Base-by-base conservation (phyloP, 2,888 invertebrate species). In the Ditula angustiorana region DNA sequence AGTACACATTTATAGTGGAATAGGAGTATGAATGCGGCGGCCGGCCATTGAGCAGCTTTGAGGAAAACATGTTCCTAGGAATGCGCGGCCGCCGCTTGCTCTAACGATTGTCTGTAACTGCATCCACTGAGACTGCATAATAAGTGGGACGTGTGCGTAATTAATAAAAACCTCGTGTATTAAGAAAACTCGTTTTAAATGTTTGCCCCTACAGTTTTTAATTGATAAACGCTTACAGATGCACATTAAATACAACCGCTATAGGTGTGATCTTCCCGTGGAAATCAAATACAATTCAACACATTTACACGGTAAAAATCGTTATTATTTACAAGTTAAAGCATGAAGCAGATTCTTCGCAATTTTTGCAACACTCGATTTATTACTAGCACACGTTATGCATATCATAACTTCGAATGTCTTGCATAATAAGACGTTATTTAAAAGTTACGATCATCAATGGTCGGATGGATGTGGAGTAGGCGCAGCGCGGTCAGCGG, bases 61-160 rank as follows among this genome's bases (percentile, higher is more conserved):
- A 78, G 76, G 79, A 82, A 85, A 90, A 90, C 90, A 81, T 78
- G 89, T 89, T 90, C 80, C 76, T 78, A 81, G 83, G 84, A 86
- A 88, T 87, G 88, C 78, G 77, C 75, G 10, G 73, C 75, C 75
- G 52, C 74, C 73, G 71, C 69, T 58, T 61, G 72, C 71, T 50
- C 47, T 33, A 21, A 59, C 58, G 37, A 56, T 57, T 61, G 61
- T 65, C 59, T 66, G 56, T 64, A 64, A 59, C 61, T 52, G 49
- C 61, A 35, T 23, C 65, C 37, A 59, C 44, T 33, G 53, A 55
- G 76, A 53, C 64, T 53, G 64, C 64, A 64, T 64, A 64, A 64
- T 59, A 64, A 64, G 64, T 64, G 35, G 64, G 53, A 53, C 64
- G 58, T 24, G 28, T 35, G 53, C 52, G 52, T 44, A 53, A 53